Evolutionary conservation across 2,113 vertebrate genomes (phyloP), one percentile per base, ranked within the genome.

Genomic region (Gila orcuttii): DNA sequence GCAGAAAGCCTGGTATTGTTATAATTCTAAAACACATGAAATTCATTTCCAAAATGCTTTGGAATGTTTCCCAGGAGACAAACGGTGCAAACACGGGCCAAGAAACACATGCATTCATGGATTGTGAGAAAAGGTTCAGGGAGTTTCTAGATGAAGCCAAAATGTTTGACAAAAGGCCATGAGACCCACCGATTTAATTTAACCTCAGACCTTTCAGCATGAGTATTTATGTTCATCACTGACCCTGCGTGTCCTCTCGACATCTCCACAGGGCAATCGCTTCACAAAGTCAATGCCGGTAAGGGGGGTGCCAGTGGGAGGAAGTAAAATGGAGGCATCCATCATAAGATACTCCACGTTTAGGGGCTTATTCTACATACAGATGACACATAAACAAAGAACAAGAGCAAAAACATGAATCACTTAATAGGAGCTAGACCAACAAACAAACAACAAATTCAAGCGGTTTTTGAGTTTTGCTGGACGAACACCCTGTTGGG

Each of bases 261-360:
- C 96, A 0, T 98, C 97, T 12, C 98, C 98, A 79, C 98, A 99
- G 0, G 98, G 98, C 74, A 99, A 93, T 21, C 98, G 95, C 93
- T 99, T 99, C 69, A 99, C 97, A 81, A 99, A 99, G 91, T 99
- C 98, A 17, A 99, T 99, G 36, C 98, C 98, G 0, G 98, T 99
- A 88, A 99, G 94, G 0, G 98, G 98, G 0, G 98, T 99, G 31
- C 97, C 97, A 2, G 98, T 98, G 11, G 98, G 98, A 19, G 98
- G 98, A 79, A 99, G 94, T 85, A 99, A 92, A 85, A 99, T 96
- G 0, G 98, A 99, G 13, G 97, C 98, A 2, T 99, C 98, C 98
- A 99, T 99, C 98, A 99, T 99, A 81, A 99, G 94, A 88, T 99
- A 99, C 74, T 99, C 98, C 42, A 99, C 98, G 19, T 99, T 99